phyloP scores from a whole-genome alignment of 1,140 invertebrate species.

The Odontomachus brunneus region DNA sequence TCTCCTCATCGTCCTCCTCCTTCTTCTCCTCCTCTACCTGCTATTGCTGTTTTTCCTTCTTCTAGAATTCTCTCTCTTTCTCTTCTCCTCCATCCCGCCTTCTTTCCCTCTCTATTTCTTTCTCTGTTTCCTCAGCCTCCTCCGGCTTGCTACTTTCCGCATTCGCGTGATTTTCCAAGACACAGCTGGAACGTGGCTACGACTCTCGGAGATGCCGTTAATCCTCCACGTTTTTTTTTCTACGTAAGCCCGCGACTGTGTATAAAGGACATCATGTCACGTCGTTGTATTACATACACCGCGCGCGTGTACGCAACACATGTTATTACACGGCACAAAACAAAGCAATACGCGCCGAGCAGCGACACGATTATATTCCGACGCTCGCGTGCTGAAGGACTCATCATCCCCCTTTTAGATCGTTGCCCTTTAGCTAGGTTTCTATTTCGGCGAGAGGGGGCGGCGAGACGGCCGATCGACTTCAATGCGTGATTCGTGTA shows the following conservation, averaged over 20 bases:
- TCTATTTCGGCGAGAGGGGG: neutral
- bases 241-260: conserved; percentile 13
- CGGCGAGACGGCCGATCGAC: conserved; percentile 48
- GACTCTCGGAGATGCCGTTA: neutral
- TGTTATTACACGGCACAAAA: neutral
- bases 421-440: neutral
- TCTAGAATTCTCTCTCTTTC: no score
- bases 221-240: conserved; percentile 25
- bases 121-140: neutral
- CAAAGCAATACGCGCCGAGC: neutral
- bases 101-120: neutral
- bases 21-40: neutral
- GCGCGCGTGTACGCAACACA: neutral
- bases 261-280: conserved; percentile 6
- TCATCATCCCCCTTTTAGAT: neutral
- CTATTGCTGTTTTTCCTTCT: no score
- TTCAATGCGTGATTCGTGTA: conserved; percentile 56
- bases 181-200: neutral
- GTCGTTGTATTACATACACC: neutral
- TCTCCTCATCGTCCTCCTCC: no score
- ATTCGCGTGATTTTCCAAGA: neutral
- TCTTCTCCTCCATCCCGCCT: neutral
- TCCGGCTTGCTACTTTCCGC: neutral
- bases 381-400: neutral
- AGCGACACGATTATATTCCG: neutral